Conservation (phyloP, 2,797 vertebrate genomes). For the Pteropus rufus region DNA sequence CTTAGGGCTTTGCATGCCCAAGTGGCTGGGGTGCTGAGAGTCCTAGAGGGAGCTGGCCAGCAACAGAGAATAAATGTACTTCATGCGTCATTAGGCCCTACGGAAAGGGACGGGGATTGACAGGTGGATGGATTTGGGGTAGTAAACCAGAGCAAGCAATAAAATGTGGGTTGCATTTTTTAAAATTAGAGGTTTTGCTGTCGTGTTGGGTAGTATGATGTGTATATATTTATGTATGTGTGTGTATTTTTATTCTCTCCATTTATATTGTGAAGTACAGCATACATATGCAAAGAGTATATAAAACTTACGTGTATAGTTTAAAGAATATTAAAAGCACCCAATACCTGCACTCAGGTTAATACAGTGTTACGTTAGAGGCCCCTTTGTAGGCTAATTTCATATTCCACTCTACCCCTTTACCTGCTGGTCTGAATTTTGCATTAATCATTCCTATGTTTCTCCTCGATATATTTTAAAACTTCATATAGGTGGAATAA, state of each 20-base stretch:
- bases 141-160: slow-evolving; percentile 12
- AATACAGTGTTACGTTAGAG: background rate
- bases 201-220: background rate
- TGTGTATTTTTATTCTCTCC: background rate
- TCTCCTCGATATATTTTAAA: background rate
- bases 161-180: background rate
- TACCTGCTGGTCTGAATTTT: background rate
- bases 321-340: background rate
- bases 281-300: background rate
- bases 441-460: background rate
- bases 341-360: background rate
- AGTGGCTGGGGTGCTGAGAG: slow-evolving; percentile 64
- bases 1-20: slow-evolving; percentile 72
- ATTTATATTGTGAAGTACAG: background rate
- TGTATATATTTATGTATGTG: background rate
- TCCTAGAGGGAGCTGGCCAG: slow-evolving; percentile 53
- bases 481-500: background rate
- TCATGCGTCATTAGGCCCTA: slow-evolving; percentile 78
- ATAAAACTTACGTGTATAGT: background rate
- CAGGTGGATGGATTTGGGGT: background rate
- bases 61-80: slow-evolving; percentile 78
- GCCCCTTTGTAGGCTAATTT: background rate
- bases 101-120: background rate
- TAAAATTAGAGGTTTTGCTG: background rate
- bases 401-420: background rate